Conservation (phyloP, 2,797 vertebrate species). For the Lepidocolaptes lacrymiger region DNA sequence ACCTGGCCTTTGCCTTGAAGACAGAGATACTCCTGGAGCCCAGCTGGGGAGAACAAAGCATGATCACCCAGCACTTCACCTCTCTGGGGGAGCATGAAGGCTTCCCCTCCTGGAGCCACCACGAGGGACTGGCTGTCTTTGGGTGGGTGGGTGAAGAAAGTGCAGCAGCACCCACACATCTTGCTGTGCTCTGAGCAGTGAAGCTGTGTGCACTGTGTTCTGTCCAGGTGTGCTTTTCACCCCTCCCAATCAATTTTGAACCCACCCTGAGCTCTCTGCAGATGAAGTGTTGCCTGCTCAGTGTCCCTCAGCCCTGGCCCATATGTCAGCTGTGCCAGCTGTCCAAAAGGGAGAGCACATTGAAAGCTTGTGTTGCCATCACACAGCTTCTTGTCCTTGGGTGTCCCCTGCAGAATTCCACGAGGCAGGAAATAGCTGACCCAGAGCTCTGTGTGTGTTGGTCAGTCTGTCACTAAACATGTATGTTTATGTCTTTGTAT, state of each 20-base stretch:
- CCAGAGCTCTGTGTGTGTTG: background rate
- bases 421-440: background rate
- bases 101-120: background rate
- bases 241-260: fast-evolving
- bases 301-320: background rate
- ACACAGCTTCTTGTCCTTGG: background rate
- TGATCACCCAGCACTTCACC: background rate
- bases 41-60: background rate
- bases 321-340: fast-evolving
- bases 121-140: fast-evolving
- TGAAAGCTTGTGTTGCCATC: background rate
- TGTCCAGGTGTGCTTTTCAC: background rate
- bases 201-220: background rate
- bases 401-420: background rate
- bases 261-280: background rate
- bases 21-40: background rate
- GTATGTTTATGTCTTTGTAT: background rate
- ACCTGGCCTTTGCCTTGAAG: background rate
- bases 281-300: fast-evolving
- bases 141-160: background rate
- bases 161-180: background rate
- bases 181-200: fast-evolving
- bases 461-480: fast-evolving
- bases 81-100: background rate
- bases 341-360: background rate